These are phyloP conservation scores for Argyra leucocephala DNA, from an alignment of 2,888 invertebrate species.

Conservation along the genomic window DNA sequence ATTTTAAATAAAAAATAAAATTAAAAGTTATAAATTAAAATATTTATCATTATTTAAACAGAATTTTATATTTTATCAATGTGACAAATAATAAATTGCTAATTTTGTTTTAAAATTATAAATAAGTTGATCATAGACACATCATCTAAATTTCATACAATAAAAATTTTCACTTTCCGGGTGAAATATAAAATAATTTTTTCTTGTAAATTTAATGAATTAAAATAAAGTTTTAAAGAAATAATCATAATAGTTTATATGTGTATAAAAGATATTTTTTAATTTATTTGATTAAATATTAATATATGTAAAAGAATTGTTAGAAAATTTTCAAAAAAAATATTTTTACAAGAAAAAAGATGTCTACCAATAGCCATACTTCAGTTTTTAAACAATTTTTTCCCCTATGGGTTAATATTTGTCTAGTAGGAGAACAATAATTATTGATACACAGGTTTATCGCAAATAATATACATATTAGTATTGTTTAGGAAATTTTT, in stretches of 20 bases:
- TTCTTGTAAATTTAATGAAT: background rate
- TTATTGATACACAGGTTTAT: background rate
- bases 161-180: background rate
- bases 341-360: constrained; percentile 3
- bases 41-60: background rate
- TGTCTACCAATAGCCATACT: background rate
- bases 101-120: background rate
- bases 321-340: background rate
- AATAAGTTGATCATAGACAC: background rate
- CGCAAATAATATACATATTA: too few species aligned
- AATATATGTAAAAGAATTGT: background rate
- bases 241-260: background rate
- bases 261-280: background rate
- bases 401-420: background rate
- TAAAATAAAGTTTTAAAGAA: background rate
- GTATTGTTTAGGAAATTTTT: background rate
- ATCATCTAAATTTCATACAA: background rate
- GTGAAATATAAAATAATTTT: background rate
- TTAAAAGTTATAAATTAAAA: background rate
- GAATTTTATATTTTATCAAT: background rate
- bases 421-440: background rate
- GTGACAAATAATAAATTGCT: background rate
- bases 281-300: background rate
- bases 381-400: background rate
- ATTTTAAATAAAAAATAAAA: background rate